Percentiles rank a stretch among this genome's conserved stretches.
These are phyloP conservation scores for Encarsia formosa DNA, from an alignment of 2,888 invertebrate species.

Conservation along the genomic window DNA sequence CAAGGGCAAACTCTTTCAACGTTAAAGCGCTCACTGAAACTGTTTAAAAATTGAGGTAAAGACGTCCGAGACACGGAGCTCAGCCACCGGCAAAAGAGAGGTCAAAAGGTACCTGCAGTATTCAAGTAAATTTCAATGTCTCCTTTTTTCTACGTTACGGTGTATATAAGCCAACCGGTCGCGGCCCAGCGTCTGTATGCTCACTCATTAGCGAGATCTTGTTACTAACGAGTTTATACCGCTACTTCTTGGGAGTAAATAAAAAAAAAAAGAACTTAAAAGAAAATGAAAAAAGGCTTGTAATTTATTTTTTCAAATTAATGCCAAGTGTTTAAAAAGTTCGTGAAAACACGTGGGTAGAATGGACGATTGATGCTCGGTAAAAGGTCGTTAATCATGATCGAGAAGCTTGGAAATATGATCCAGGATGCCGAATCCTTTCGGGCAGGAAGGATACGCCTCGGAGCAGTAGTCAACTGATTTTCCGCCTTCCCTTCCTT, in stretches of 20 bases:
- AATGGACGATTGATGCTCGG: no score
- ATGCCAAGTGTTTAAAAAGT: no score
- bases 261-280: background rate
- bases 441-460: constrained; percentile 61
- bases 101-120: background rate
- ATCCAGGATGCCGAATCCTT: constrained; percentile 62
- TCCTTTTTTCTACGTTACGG: background rate
- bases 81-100: no score
- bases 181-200: constrained; percentile 19
- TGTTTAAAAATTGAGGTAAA: no score
- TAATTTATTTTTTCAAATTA: no score
- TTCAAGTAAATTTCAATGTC: constrained; percentile 5
- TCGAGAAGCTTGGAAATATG: constrained; percentile 32
- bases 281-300: background rate
- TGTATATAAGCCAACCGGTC: no score
- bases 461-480: no score
- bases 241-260: background rate
- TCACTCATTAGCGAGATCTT: constrained; percentile 31
- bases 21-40: no score
- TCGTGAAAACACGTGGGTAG: no score
- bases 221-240: constrained; percentile 27
- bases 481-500: constrained; percentile 61
- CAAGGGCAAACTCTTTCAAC: no score
- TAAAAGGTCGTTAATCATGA: constrained; percentile 4
- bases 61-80: no score